Evolutionary conservation across 2,113 vertebrate species (phyloP), one percentile per base, ranked within the genome.

Genomic region (Bubo scandiacus): DNA sequence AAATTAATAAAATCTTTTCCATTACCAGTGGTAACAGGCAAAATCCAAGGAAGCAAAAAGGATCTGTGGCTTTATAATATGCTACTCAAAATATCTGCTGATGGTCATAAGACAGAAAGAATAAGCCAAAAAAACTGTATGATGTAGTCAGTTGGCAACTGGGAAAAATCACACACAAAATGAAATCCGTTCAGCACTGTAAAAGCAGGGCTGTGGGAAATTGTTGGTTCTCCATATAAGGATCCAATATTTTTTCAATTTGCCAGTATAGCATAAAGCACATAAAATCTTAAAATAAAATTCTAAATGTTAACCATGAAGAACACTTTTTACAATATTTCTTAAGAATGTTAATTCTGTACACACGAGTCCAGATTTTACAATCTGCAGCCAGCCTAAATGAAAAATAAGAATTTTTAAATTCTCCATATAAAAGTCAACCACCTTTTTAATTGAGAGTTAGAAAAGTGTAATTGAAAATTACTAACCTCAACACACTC

Each of bases 51-150:
- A 92, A 96, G 86, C 67, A 86, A 71, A 95, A 95, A 86, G 51
- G 51, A 90, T 83, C 88, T 96, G 96, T 74, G 95, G 95, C 94
- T 97, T 97, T 93, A 83, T 80, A 96, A 90, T 88, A 95, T 15
- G 71, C 90, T 88, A 94, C 92, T 95, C 96, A 90, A 94, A 96
- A 95, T 97, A 96, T 93, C 96, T 96, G 96, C 96, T 97, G 96
- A 96, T 92, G 79, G 96, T 97, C 96, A 97, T 73, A 96, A 97
- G 96, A 96, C 96, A 91, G 90, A 94, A 93, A 88, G 75, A 86
- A 92, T 52, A 96, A 67, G 96, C 96, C 95, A 96, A 90, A 97
- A 94, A 82, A 88, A 57, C 66, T 83, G 96, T 45, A 96, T 96
- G 94, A 97, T 96, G 96, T 96, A 96, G 93, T 95, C 92, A 94